Conservation (phyloP, 2,113 vertebrate genomes). For the Hippocampus barbouri region DNA sequence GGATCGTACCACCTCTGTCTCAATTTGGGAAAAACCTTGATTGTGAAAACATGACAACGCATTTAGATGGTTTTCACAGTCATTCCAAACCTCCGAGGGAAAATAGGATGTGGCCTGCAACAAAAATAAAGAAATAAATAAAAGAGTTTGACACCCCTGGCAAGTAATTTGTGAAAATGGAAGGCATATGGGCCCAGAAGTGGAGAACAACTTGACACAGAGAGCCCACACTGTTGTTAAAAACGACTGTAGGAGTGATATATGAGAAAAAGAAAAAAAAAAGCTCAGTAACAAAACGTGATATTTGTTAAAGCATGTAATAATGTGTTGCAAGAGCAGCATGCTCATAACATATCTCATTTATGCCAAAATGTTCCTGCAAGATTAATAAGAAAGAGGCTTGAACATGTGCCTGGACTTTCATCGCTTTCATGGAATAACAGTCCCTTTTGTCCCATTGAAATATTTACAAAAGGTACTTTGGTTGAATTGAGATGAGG, state of each 20-base stretch:
- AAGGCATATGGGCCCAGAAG: background rate
- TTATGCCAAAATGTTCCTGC: constrained; percentile 36
- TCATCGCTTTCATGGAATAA: constrained; percentile 29
- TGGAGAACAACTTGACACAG: constrained; percentile 12
- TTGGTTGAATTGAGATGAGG: constrained; percentile 19
- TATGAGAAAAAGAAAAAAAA: background rate
- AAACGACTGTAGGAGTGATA: background rate
- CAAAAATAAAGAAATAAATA: background rate
- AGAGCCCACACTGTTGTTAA: constrained; percentile 3
- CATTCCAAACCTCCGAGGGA: background rate
- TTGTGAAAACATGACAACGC: background rate
- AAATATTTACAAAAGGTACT: constrained; percentile 40
- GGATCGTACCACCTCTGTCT: too few relatives aligned
- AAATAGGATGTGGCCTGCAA: background rate
- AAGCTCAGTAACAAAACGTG: constrained; percentile 13
- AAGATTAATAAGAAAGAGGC: constrained; percentile 31
- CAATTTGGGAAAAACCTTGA: too few relatives aligned
- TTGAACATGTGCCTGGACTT: constrained; percentile 43
- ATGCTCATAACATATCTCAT: constrained; percentile 23
- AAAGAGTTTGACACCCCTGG: background rate
- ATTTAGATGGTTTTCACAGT: background rate
- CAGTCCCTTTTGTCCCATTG: constrained; percentile 26
- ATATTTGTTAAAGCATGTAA: constrained; percentile 25
- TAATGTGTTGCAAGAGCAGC: constrained; percentile 5
- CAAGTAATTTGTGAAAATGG: constrained; percentile 13